Base-by-base conservation (phyloP, 2,113 vertebrate species). In the Leptodactylus fuscus region DNA sequence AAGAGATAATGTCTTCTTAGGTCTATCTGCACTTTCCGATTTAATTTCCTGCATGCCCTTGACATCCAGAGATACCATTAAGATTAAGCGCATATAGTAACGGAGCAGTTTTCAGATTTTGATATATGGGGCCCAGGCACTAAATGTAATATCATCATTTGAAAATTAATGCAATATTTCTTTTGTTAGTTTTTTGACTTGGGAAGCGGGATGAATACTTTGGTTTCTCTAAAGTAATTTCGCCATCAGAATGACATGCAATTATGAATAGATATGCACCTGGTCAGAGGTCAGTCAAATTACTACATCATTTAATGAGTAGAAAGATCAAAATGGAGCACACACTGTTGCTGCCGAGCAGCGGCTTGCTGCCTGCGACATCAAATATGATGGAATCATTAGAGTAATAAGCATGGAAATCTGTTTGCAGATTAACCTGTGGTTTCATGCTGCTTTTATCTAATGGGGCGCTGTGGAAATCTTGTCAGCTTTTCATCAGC, bases 31-130 rank as follows among this genome's bases (percentile, higher is more conserved):
- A 98, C 97, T 98, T 98, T 98, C 98, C 97, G 97, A 98, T 99
- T 99, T 99, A 98, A 99, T 99, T 99, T 99, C 97, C 97, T 97
- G 96, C 97, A 96, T 98, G 97, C 97, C 98, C 98, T 99, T 99
- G 97, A 99, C 97, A 99, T 97, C 96, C 96, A 97, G 95, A 95
- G 97, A 98, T 98, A 98, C 96, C 97, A 98, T 98, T 98, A 98
- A 98, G 97, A 99, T 98, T 97, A 97, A 97, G 96, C 95, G 94
- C 96, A 95, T 95, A 95, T 92, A 97, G 97, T 98, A 97, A 95
- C 94, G 90, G 95, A 96, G 96, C 95, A 95, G 95, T 96, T 97
- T 93, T 93, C 94, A 92, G 91, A 91, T 94, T 94, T 94, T 98
- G 96, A 98, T 97, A 93, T 96, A 98, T 97, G 96, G 96, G 96